Evolutionary conservation across 64 coral and sea anemone species (phyloP).

Genomic region (Porites australiensis): DNA sequence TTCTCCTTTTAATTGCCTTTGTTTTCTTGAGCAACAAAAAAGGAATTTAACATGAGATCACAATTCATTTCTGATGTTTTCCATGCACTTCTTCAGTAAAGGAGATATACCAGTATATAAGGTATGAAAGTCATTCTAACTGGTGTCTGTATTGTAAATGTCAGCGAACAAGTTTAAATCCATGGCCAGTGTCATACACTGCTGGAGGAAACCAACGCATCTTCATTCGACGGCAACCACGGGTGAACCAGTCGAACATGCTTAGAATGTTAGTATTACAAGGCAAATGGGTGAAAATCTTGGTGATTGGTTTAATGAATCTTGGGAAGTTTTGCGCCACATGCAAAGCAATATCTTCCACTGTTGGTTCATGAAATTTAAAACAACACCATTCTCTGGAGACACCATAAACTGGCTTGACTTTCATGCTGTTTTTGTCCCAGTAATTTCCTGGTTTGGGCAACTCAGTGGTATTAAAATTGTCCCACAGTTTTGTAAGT

Average conservation of each 20-base stretch:
- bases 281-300: constrained; percentile 84
- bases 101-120: no score
- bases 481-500: constrained; percentile 86
- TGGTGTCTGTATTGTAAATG: background rate
- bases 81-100: no score
- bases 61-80: no score
- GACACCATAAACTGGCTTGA: constrained; percentile 89
- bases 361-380: constrained; percentile 91
- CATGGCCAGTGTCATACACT: constrained; percentile 94
- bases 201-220: constrained; percentile 89
- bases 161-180: constrained; percentile 90
- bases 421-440: constrained; percentile 71
- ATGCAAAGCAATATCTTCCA: constrained; percentile 86
- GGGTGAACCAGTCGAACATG: constrained; percentile 72
- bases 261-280: constrained; percentile 79
- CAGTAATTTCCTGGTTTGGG: constrained; percentile 61
- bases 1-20: no score
- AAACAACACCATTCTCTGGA: constrained; percentile 92
- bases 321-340: constrained; percentile 91
- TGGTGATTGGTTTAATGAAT: constrained; percentile 90
- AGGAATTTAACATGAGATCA: no score
- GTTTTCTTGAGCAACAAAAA: no score
- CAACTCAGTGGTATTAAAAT: constrained; percentile 70
- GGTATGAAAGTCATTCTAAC: no score
- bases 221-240: constrained; percentile 70